Evolutionary conservation across 2,113 vertebrate genomes (phyloP), one percentile per base, ranked within the genome.

Genomic region (Clupea harengus): DNA sequence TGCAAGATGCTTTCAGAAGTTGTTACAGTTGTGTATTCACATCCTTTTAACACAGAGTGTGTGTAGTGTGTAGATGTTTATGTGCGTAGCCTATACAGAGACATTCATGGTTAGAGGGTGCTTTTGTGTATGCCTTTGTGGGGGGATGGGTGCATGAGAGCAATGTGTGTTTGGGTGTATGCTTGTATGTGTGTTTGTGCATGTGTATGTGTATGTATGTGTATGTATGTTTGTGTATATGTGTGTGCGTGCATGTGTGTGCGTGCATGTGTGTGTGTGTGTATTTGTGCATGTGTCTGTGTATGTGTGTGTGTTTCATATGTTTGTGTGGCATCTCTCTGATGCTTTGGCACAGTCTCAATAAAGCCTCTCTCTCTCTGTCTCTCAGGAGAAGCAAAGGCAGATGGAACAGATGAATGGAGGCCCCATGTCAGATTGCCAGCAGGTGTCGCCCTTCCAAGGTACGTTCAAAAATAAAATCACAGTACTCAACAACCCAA

Each of bases 361-460:
- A 8, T 49, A 15, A 17, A 46, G 22, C 25, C 45, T 50, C 47
- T 47, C n/a, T 47, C 18, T 82, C 20, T 25, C 22, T n/a, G n/a
- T 67, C 6, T 67, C 95, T 86, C 92, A 95, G 96, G 96, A 96
- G 92, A 97, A 97, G 86, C 96, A 95, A 91, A 95, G 94, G 89
- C 95, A 95, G 86, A 93, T 93, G 89, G 92, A 92, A 50, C 92
- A 93, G 83, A 87, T 92, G 89, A 93, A 93, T 80, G 91, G 91
- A 54, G 88, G 82, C 67, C 90, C 88, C 84, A 91, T 92, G 85
- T 91, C 94, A 89, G 93, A 0, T 83, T 92, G 95, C 86, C 96
- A 96, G 85, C 95, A 96, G 90, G 94, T 96, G 91, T 95, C 89
- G 89, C 94, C 93, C 85, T 96, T 97, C 93, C 95, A 96, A 94